Evolutionary conservation across 2,797 vertebrate genomes (phyloP).

Genomic region (Coregonus sp.): DNA sequence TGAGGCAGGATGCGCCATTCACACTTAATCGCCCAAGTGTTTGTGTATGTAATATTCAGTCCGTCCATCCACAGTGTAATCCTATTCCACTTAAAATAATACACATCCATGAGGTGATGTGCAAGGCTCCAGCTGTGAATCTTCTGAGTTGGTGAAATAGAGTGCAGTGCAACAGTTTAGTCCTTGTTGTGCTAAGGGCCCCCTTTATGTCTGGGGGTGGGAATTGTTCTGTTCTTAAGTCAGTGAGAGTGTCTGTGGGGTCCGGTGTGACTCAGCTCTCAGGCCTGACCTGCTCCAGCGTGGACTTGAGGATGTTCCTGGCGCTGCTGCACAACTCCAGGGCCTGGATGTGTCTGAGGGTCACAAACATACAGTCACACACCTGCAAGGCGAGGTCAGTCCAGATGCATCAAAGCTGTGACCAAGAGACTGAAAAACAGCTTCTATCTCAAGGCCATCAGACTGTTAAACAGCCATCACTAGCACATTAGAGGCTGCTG

Average conservation of each 20-base stretch:
- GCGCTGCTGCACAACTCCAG: constrained; percentile 86
- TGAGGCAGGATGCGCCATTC: background rate
- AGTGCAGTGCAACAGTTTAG: background rate
- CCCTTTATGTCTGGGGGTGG: background rate
- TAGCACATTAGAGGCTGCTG: too few species aligned
- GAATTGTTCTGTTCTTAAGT: background rate
- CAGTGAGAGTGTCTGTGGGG: background rate
- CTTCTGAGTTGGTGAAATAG: background rate
- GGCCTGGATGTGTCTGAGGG: constrained; percentile 80
- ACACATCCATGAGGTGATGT: too few species aligned
- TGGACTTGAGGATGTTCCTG: constrained; percentile 84
- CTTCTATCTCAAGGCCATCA: too few species aligned
- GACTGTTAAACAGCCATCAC: too few species aligned
- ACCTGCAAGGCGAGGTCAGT: background rate
- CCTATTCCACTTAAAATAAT: background rate
- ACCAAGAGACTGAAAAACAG: too few species aligned
- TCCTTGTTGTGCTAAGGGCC: background rate
- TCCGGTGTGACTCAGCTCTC: constrained; percentile 62
- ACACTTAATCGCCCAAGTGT: background rate
- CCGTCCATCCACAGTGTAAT: background rate
- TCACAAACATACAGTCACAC: background rate
- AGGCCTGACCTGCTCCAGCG: constrained; percentile 70
- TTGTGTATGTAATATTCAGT: background rate
- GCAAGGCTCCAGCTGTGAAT: background rate
- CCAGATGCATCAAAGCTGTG: too few species aligned